phyloP scores from a whole-genome alignment of 2,888 invertebrate species.

The Hirtodrosophila alboralis region DNA sequence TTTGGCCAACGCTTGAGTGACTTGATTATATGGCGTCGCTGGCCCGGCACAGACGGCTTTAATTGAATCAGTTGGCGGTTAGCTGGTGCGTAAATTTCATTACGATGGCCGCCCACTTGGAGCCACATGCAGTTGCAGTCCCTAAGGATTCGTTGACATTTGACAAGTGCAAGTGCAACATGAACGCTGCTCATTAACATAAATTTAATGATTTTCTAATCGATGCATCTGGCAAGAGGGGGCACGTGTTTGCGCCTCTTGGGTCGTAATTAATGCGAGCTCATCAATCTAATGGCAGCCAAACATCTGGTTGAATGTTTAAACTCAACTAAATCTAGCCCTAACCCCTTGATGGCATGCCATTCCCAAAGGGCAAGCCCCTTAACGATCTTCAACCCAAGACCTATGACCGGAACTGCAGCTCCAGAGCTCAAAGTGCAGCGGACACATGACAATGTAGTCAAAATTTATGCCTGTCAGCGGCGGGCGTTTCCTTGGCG shows the following conservation, averaged over 20 bases:
- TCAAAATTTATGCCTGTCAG: slow-evolving; percentile 77
- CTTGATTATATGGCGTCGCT: slow-evolving; percentile 70
- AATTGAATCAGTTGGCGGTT: slow-evolving; percentile 61
- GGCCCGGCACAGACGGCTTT: slow-evolving; percentile 42
- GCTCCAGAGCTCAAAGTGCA: slow-evolving; percentile 32
- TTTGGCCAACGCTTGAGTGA: slow-evolving; percentile 66
- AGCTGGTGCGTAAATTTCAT: slow-evolving; percentile 52
- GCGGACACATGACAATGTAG: slow-evolving; percentile 37
- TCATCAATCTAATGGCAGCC: slow-evolving; percentile 58
- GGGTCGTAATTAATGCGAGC: slow-evolving; percentile 68
- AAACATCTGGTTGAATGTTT: slow-evolving; percentile 50
- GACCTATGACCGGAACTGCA: slow-evolving; percentile 49
- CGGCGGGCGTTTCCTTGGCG: slow-evolving; percentile 58
- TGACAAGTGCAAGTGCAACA: slow-evolving; percentile 73
- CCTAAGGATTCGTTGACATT: slow-evolving; percentile 66
- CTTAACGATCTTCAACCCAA: slow-evolving; percentile 20
- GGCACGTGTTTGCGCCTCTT: slow-evolving; percentile 71
- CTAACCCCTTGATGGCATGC: slow-evolving; percentile 54
- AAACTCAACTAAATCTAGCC: slow-evolving; percentile 9
- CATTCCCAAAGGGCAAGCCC: slow-evolving; percentile 49
- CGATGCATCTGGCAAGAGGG: slow-evolving; percentile 51
- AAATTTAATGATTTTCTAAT: slow-evolving; percentile 83
- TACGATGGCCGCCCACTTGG: slow-evolving; percentile 48
- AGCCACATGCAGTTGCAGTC: slow-evolving; percentile 19
- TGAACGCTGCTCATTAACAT: slow-evolving; percentile 74